Percentiles rank a stretch among this genome's conserved stretches.
Conservation (phyloP, 2,113 vertebrate species). For the Lepidothrix coronata region DNA sequence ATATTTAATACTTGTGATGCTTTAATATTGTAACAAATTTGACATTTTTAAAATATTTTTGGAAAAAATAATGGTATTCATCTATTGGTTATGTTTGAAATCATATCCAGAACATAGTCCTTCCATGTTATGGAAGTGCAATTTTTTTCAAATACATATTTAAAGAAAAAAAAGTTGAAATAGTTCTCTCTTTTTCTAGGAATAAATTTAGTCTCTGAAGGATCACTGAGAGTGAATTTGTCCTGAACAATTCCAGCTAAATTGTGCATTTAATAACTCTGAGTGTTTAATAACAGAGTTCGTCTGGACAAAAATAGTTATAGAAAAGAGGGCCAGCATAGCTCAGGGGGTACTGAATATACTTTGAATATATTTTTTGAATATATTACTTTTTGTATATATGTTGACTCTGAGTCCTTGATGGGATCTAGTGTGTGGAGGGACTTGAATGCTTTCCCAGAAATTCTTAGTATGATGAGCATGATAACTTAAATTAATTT, state of each 20-base stretch:
- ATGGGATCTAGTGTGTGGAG: background rate
- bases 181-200: background rate
- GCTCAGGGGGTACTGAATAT: background rate
- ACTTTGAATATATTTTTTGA: too few species aligned
- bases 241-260: background rate
- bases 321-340: background rate
- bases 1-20: background rate
- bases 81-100: background rate
- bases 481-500: background rate
- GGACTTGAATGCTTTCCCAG: background rate
- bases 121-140: background rate
- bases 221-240: accelerated
- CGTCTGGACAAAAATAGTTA: background rate
- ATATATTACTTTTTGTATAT: background rate
- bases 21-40: background rate
- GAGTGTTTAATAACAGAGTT: background rate
- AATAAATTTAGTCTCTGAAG: background rate
- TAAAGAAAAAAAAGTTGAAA: background rate
- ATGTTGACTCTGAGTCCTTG: background rate
- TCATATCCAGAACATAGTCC: background rate
- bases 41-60: background rate
- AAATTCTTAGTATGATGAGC: background rate
- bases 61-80: background rate
- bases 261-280: background rate
- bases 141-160: background rate